Conservation (phyloP, 2,888 invertebrate genomes). For the Trachelus iudaicus region DNA sequence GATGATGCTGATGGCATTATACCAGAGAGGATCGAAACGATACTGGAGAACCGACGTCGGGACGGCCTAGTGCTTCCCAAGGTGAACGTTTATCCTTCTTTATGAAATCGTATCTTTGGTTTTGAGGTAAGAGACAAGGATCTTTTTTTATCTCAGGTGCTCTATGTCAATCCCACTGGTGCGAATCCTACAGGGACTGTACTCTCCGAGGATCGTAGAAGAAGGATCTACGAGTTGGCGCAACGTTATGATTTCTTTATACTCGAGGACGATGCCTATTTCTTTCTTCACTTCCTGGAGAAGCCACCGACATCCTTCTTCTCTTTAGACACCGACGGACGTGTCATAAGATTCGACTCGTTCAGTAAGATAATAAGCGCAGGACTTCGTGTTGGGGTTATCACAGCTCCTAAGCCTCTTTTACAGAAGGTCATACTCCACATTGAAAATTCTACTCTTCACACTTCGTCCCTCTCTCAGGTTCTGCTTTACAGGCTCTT, state of each 20-base stretch:
- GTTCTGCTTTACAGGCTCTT: constrained; percentile 70
- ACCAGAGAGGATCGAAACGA: constrained; percentile 70
- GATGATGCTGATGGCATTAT: constrained; percentile 78
- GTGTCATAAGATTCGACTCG: constrained; percentile 82
- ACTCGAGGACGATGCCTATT: constrained; percentile 85
- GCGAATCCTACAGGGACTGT: constrained; percentile 81
- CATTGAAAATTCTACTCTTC: constrained; percentile 74
- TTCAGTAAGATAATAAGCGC: constrained; percentile 80
- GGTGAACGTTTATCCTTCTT: not conserved
- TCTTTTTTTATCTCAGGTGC: constrained; percentile 71
- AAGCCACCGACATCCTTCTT: constrained; percentile 73
- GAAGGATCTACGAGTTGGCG: constrained; percentile 77
- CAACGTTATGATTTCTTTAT: constrained; percentile 81
- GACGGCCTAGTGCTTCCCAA: constrained; percentile 9
- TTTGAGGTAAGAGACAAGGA: not conserved
- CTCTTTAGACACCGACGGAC: constrained; percentile 79
- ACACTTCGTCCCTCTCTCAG: constrained; percentile 74
- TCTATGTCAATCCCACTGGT: constrained; percentile 82
- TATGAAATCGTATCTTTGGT: constrained; percentile 4
- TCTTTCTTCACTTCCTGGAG: constrained; percentile 78
- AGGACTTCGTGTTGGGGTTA: constrained; percentile 78
- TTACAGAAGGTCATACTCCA: constrained; percentile 74
- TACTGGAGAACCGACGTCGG: constrained; percentile 68
- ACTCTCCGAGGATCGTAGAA: constrained; percentile 72
- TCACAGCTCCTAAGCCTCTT: constrained; percentile 76